These are phyloP conservation scores for Ctenodactylus gundi DNA, from an alignment of 2,113 vertebrate genomes.

Conservation along the genomic window DNA sequence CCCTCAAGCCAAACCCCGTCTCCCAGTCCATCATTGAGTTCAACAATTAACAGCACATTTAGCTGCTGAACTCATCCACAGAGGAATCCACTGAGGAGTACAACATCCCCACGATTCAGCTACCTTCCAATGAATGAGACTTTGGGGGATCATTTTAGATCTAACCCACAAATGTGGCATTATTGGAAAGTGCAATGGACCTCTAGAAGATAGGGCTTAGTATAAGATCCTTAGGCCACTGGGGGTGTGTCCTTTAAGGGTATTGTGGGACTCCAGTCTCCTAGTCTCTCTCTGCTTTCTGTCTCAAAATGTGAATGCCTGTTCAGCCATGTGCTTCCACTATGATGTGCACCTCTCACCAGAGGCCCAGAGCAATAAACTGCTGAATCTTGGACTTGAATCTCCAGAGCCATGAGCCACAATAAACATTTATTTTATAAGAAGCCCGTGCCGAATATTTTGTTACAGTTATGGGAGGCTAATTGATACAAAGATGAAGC, in stretches of 20 bases:
- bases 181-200: not conserved
- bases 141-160: too few species aligned
- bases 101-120: too few species aligned
- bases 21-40: too few species aligned
- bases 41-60: too few species aligned
- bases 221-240: not conserved
- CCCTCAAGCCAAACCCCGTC: too few species aligned
- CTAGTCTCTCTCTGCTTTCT: not conserved
- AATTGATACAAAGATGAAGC: not conserved
- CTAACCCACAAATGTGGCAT: too few species aligned
- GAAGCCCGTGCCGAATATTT: not conserved
- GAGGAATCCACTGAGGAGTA: too few species aligned
- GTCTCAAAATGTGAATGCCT: not conserved
- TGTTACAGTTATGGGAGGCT: not conserved
- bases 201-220: not conserved
- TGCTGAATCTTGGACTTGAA: not conserved
- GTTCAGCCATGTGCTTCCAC: not conserved
- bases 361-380: not conserved
- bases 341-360: not conserved
- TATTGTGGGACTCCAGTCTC: not conserved
- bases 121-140: too few species aligned
- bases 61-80: too few species aligned
- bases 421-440: not conserved
- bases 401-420: not conserved
- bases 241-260: not conserved